Base-by-base conservation (phyloP, 2,888 invertebrate genomes). In the Leucoptera coffeella region DNA sequence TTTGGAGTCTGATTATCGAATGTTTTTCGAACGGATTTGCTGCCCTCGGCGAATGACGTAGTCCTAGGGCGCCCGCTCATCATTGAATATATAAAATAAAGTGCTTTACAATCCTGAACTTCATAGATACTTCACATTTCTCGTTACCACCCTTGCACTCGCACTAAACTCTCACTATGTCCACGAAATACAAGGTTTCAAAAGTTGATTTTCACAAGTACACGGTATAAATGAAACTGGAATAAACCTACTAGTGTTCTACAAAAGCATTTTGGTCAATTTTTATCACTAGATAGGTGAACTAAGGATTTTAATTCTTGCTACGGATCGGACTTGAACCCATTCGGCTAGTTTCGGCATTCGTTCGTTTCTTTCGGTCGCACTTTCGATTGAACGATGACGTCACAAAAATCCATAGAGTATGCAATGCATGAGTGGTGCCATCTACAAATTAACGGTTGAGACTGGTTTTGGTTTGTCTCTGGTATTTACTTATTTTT, bases 51-150 rank as follows among this genome's bases (percentile, higher is more conserved):
- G 77, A 91, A 91, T 77, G 91, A 91, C 78, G 91, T 90, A 75
- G 91, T 91, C 80, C 91, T 87, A 65, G 91, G 91, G 78, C 92
- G 87, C 87, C 85, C 67, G 79, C 89, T 90, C 90, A 91, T 91
- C 65, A 74, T 74, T 74, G 65, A 43, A 62, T 53, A 56, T 71
- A 65, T 62, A 67, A 64, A 72, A 69, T 64, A 60, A 67, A 65
- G 62, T 65, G 58, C 67, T 55, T 61, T 53, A 59, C 55, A 72
- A 72, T 73, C 69, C 72, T 73, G 69, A 74, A 74, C 73, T 74
- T 76, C 75, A 74, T 74, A 75, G 75, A 75, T 73, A 74, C 77
- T 77, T 78, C 78, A 80, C 78, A 79, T 79, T 78, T 77, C 78
- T 77, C 72, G 77, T 73, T 74, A 75, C 75, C 77, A 77, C 77